Evolutionary conservation across 2,888 invertebrate species (phyloP), one percentile per base, ranked within the genome.

Genomic region (Tribolium freemani): DNA sequence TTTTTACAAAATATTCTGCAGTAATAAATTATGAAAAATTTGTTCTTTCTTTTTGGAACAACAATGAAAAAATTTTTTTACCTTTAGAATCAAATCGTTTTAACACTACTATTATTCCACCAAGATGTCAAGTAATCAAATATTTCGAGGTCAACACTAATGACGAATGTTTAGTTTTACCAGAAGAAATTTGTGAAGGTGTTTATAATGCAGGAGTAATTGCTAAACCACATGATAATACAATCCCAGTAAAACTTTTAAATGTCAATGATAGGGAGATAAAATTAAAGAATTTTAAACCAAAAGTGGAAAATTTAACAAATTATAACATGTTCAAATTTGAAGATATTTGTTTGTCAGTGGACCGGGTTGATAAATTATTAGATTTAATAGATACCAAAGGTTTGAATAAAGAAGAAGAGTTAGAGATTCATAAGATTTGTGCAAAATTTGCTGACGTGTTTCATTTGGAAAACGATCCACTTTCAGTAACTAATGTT

Each of bases 401-500:
- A n/a, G n/a, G n/a, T n/a, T n/a, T n/a, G n/a, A n/a, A 69, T 60
- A 71, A 60, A 10, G 31, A 56, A 31, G 56, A 56, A 56, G n/a
- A 31, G 26, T 30, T 56, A 16, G n/a, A 20, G 5, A n/a, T 56
- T 21, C 11, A 31, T 10, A 56, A 56, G 10, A 31, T 56, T 26
- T 56, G 31, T 31, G 56, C 31, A 11, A 56, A 26, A 31, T 56
- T 11, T 56, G 16, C 56, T 10, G 56, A 58, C 16, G 45, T 58
- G 9, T 58, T 58, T 20, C n/a, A 44, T 30, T 58, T 58, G n/a
- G 72, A 74, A 10, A 71, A 76, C 9, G 77, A 78, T 54, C 58
- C 61, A 50, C 67, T 78, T 66, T 70, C 77, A 3, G 69, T 74
- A 10, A 79, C 78, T 8, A 76, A 77, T 70, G 67, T 79, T 68